A percentile compares a stretch with the other conserved stretches of the same genome.
Evolutionary conservation across 2,888 invertebrate species (phyloP).

Genomic region (Drosophila planitibia): DNA sequence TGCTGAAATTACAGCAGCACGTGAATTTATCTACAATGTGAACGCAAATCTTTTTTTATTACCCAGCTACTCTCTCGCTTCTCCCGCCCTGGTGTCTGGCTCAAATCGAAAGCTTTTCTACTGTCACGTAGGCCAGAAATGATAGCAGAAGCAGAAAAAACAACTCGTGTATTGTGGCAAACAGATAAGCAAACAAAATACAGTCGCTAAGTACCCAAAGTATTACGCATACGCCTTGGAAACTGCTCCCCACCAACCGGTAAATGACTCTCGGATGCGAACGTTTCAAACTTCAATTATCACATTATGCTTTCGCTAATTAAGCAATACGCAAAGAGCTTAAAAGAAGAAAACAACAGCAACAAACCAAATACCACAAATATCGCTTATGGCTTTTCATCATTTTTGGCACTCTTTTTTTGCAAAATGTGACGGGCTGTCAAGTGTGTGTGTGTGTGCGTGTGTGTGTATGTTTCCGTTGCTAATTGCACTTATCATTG

Average conservation of each 20-base stretch:
- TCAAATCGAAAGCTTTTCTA: slow-evolving; percentile 19
- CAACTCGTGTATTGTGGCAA: slow-evolving; percentile 52
- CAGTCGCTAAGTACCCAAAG: slow-evolving; percentile 44
- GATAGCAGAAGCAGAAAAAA: slow-evolving; percentile 25
- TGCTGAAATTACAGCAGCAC: slow-evolving; percentile 1
- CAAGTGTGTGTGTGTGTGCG: neutral
- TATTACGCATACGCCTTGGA: slow-evolving; percentile 58
- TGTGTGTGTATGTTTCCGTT: slow-evolving; percentile 32
- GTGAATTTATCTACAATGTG: neutral
- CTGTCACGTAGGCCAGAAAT: slow-evolving; percentile 68
- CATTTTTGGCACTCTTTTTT: slow-evolving; percentile 6
- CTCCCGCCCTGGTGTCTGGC: neutral
- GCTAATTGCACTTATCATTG: slow-evolving; percentile 62
- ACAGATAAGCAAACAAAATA: slow-evolving; percentile 72
- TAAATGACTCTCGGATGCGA: slow-evolving; percentile 25
- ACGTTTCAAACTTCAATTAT: slow-evolving; percentile 73
- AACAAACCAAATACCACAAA: neutral
- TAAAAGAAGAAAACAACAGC: neutral
- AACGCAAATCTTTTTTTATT: slow-evolving; percentile 7
- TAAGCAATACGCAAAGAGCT: slow-evolving; percentile 31
- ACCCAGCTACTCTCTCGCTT: neutral
- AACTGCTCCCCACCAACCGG: slow-evolving; percentile 15
- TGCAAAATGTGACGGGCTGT: slow-evolving; percentile 21
- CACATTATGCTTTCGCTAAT: slow-evolving; percentile 71
- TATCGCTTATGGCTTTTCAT: neutral